These are phyloP conservation scores for Pedionomus torquatus DNA, from an alignment of 2,113 vertebrate genomes.

Conservation along the genomic window DNA sequence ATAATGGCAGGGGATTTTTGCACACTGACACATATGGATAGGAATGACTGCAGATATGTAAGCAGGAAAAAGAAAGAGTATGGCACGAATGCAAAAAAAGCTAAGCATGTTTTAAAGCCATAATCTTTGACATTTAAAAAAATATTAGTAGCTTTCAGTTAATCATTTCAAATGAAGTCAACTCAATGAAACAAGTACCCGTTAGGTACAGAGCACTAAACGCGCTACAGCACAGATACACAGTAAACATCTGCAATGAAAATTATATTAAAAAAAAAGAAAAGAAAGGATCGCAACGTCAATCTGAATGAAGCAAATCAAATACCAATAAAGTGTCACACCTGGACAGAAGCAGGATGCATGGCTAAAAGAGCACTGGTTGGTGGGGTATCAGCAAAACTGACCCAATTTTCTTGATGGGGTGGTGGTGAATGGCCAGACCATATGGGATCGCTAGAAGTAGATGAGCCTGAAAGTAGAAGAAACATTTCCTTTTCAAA, in stretches of 20 bases:
- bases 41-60: constrained; percentile 71
- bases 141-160: constrained; percentile 20
- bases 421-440: constrained; percentile 92
- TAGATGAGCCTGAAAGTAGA: constrained; percentile 76
- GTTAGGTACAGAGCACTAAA: constrained; percentile 25
- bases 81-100: constrained; percentile 69
- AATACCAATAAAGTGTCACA: constrained; percentile 88
- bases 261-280: background rate
- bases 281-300: constrained; percentile 57
- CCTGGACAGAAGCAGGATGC: constrained; percentile 98
- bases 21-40: constrained; percentile 51
- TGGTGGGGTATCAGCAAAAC: constrained; percentile 98
- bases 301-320: constrained; percentile 80
- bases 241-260: constrained; percentile 56
- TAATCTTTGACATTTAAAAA: background rate
- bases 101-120: constrained; percentile 52
- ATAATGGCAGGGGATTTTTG: constrained; percentile 49
- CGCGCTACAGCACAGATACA: constrained; percentile 41
- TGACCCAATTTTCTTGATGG: constrained; percentile 98
- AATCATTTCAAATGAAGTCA: constrained; percentile 9
- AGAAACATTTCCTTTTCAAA: constrained; percentile 54
- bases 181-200: constrained; percentile 34
- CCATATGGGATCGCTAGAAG: constrained; percentile 91
- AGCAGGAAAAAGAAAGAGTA: constrained; percentile 64
- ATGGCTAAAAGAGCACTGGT: constrained; percentile 93